Evolutionary conservation across 2,113 vertebrate species (phyloP).

Genomic region (Cyprinodon variegatus): DNA sequence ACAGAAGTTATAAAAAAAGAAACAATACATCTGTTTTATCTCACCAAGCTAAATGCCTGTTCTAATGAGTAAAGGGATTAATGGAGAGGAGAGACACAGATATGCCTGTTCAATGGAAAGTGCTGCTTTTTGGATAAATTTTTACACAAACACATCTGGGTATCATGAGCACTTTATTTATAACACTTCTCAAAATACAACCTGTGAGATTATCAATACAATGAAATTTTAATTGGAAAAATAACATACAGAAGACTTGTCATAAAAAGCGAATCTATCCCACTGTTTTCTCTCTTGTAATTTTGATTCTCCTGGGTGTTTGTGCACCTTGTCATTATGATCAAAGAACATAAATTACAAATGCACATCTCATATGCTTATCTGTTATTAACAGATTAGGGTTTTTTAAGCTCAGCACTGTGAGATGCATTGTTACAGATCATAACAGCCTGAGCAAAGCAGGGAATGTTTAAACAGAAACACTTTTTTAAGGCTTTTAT

Average conservation of each 20-base stretch:
- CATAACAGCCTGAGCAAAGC: constrained; percentile 48
- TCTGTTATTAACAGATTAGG: constrained; percentile 58
- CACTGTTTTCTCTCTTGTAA: constrained; percentile 34
- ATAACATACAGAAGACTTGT: constrained; percentile 30
- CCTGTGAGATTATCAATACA: constrained; percentile 53
- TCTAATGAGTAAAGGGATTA: constrained; percentile 44
- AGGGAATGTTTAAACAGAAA: constrained; percentile 47
- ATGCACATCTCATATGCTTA: constrained; percentile 48
- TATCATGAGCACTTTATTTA: constrained; percentile 40
- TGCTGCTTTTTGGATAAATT: constrained; percentile 31
- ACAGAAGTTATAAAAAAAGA: constrained; percentile 34
- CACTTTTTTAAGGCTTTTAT: constrained; percentile 44
- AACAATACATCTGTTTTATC: constrained; percentile 31
- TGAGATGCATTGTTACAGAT: constrained; percentile 55
- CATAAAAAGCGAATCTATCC: constrained; percentile 44
- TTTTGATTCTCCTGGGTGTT: constrained; percentile 53
- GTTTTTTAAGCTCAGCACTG: constrained; percentile 46
- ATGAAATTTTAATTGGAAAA: constrained; percentile 62
- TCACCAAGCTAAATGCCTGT: constrained; percentile 30
- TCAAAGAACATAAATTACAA: constrained; percentile 70
- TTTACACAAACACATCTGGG: constrained; percentile 32
- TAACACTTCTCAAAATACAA: constrained; percentile 41
- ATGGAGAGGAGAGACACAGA: constrained; percentile 37
- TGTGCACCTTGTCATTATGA: constrained; percentile 55
- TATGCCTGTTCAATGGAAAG: constrained; percentile 32